These are phyloP conservation scores for Cantharis nigra DNA, from an alignment of 2,888 invertebrate genomes.

Conservation along the genomic window DNA sequence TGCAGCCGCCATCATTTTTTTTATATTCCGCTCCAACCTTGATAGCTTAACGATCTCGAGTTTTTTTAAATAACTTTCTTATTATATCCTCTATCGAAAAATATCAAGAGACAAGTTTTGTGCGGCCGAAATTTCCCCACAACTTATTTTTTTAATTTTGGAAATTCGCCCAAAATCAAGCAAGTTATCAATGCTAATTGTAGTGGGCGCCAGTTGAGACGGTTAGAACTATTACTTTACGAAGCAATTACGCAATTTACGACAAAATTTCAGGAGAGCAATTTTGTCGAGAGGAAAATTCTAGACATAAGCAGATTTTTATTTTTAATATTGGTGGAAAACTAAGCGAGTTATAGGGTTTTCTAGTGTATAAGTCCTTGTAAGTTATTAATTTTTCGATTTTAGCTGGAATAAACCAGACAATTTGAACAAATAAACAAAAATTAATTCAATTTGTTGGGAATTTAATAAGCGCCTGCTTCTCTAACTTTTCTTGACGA, in stretches of 20 bases:
- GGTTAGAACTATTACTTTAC: not conserved
- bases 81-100: not conserved
- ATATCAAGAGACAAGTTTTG: not conserved
- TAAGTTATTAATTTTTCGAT: no score
- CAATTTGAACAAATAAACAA: not conserved
- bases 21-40: not conserved
- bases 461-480: not conserved
- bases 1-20: not conserved
- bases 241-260: not conserved
- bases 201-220: no score
- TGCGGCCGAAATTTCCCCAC: not conserved
- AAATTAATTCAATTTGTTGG: not conserved
- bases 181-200: not conserved
- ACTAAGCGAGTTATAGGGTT: not conserved
- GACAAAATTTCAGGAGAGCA: not conserved
- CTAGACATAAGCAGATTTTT: not conserved
- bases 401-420: not conserved
- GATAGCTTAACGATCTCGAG: not conserved
- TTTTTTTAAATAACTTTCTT: not conserved
- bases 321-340: not conserved
- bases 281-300: not conserved
- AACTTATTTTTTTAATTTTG: not conserved
- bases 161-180: not conserved
- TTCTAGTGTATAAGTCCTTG: no score
- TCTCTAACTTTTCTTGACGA: not conserved